These are phyloP conservation scores for Onychomys torridus DNA, from an alignment of 2,797 vertebrate species.

Conservation along the genomic window DNA sequence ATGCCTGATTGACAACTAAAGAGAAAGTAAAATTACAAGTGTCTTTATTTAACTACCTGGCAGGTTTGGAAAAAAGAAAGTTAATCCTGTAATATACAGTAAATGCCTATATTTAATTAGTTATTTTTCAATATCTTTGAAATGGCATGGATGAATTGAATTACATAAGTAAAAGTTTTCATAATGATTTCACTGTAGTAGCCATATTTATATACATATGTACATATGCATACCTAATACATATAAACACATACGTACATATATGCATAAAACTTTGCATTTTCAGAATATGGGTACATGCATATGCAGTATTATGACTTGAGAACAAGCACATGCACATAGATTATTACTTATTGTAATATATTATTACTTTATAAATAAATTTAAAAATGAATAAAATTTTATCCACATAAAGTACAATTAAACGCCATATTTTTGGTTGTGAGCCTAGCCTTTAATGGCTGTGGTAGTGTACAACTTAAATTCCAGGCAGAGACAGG, in stretches of 20 bases:
- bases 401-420: neutral
- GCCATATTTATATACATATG: neutral
- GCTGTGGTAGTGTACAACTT: too few species aligned
- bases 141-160: neutral
- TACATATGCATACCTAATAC: neutral
- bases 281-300: neutral
- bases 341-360: neutral
- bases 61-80: neutral
- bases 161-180: neutral
- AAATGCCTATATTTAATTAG: neutral
- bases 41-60: conserved; percentile 65
- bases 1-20: conserved; percentile 59
- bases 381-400: neutral
- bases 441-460: too few species aligned
- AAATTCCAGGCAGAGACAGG: too few species aligned
- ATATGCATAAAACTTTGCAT: neutral
- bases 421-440: neutral
- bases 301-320: neutral
- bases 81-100: neutral
- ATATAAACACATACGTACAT: neutral
- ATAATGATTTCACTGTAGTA: neutral
- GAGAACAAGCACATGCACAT: too few species aligned
- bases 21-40: conserved; percentile 66
- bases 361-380: neutral
- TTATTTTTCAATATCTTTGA: neutral